Evolutionary conservation across 2,888 invertebrate genomes (phyloP), one percentile per base, ranked within the genome.

Genomic region (Pilophorus perplexus): DNA sequence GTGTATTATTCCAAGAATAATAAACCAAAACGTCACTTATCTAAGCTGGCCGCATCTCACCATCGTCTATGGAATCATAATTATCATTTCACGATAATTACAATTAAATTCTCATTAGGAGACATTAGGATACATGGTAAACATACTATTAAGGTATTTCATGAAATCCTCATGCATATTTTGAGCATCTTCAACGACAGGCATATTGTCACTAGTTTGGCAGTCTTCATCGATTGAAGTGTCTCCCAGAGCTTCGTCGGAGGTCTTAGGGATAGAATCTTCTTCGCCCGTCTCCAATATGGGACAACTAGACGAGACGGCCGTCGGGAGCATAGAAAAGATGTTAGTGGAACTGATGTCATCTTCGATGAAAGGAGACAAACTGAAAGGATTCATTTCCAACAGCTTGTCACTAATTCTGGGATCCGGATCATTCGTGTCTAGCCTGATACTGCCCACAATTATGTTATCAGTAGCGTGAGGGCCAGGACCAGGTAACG

Each of bases 71-170:
- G n/a, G n/a, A n/a, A n/a, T n/a, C n/a, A n/a, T n/a, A n/a, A n/a
- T n/a, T n/a, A n/a, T n/a, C n/a, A n/a, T n/a, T n/a, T n/a, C n/a
- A n/a, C n/a, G n/a, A n/a, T n/a, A n/a, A n/a, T n/a, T n/a, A n/a
- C n/a, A n/a, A n/a, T n/a, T n/a, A n/a, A n/a, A n/a, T n/a, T n/a
- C n/a, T n/a, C n/a, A n/a, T n/a, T n/a, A n/a, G n/a, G n/a, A n/a
- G n/a, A n/a, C n/a, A n/a, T n/a, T n/a, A n/a, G n/a, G n/a, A n/a
- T n/a, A n/a, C n/a, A n/a, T n/a, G n/a, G n/a, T n/a, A 38, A 28
- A 68, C 67, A 50, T 42, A 68, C 67, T 50, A 16, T 55, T 68
- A 3, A 68, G 28, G 44, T 68, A 68, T 18, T 68, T 46, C 65
- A 68, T 59, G 40, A 64, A 68, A 22, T 64, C 59, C 12, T 55